Conservation (phyloP, 2,888 invertebrate genomes). For the Lasioglossum vierecki region DNA sequence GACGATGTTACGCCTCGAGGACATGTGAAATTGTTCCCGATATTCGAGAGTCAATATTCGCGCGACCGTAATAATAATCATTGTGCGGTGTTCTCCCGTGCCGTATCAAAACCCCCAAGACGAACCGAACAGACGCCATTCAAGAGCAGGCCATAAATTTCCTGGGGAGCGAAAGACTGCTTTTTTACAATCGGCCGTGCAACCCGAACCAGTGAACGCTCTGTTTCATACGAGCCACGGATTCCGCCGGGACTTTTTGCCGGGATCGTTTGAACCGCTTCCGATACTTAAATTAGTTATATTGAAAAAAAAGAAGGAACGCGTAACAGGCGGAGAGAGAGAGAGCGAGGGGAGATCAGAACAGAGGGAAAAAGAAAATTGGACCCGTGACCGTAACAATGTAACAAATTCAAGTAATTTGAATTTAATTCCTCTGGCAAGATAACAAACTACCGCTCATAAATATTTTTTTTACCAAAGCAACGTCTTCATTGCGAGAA, state of each 20-base stretch:
- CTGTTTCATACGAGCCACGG: conserved; percentile 48
- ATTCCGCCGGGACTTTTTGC: conserved; percentile 46
- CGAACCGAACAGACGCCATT: conserved; percentile 55
- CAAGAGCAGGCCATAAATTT: conserved; percentile 58
- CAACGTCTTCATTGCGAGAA: background rate
- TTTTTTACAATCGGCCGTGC: conserved; percentile 46
- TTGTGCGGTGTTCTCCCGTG: conserved; percentile 67
- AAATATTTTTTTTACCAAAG: background rate
- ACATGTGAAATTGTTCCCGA: conserved; percentile 54
- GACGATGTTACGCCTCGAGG: conserved; percentile 65
- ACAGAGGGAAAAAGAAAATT: conserved; percentile 5
- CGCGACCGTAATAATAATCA: conserved; percentile 64
- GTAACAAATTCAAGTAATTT: conserved; percentile 13
- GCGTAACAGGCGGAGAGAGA: background rate
- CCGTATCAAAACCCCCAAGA: conserved; percentile 54
- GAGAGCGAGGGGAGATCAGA: background rate
- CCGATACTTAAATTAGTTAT: conserved; percentile 50
- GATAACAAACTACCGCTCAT: background rate
- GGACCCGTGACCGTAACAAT: conserved; percentile 9
- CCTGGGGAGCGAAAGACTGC: conserved; percentile 49
- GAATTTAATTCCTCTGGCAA: conserved; percentile 9
- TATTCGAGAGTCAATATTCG: conserved; percentile 25
- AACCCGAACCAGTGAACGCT: conserved; percentile 36
- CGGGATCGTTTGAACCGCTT: conserved; percentile 47
- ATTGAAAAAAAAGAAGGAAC: conserved; percentile 10